Evolutionary conservation across 2,888 invertebrate genomes (phyloP).

Genomic region (Scaptomyza polygonia): DNA sequence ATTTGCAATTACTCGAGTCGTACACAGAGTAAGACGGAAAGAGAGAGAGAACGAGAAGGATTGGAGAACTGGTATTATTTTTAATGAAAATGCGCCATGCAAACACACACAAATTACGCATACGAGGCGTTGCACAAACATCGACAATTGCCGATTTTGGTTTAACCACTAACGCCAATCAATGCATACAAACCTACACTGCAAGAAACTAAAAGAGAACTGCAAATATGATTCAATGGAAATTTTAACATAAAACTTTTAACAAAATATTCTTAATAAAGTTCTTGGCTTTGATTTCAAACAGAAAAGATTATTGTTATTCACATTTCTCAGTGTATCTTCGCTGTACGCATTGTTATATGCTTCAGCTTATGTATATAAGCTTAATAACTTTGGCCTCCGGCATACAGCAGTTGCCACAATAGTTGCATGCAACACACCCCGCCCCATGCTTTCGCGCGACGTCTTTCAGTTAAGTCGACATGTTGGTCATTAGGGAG

Average conservation of each 20-base stretch:
- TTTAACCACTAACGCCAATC: conserved; percentile 54
- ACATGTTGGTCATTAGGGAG: conserved; percentile 67
- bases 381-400: conserved; percentile 73
- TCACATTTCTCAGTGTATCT: background rate
- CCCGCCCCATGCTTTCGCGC: background rate
- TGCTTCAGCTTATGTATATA: conserved; percentile 30
- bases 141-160: conserved; percentile 27
- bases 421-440: conserved; percentile 27
- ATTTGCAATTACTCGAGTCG: conserved; percentile 75
- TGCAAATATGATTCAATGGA: too few species aligned
- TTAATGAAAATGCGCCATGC: conserved; percentile 71
- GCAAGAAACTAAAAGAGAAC: background rate
- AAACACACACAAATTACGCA: conserved; percentile 66
- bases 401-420: conserved; percentile 17
- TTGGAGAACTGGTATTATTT: conserved; percentile 59
- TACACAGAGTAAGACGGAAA: conserved; percentile 19
- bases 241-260: too few species aligned
- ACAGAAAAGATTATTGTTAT: too few species aligned
- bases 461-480: conserved; percentile 42
- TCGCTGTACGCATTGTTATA: background rate
- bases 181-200: conserved; percentile 21
- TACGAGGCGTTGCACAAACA: conserved; percentile 64
- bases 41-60: background rate
- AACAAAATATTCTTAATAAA: too few species aligned
- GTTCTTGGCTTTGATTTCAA: too few species aligned